Conservation (phyloP, 2,797 vertebrate genomes). For the Vespertilio murinus region DNA sequence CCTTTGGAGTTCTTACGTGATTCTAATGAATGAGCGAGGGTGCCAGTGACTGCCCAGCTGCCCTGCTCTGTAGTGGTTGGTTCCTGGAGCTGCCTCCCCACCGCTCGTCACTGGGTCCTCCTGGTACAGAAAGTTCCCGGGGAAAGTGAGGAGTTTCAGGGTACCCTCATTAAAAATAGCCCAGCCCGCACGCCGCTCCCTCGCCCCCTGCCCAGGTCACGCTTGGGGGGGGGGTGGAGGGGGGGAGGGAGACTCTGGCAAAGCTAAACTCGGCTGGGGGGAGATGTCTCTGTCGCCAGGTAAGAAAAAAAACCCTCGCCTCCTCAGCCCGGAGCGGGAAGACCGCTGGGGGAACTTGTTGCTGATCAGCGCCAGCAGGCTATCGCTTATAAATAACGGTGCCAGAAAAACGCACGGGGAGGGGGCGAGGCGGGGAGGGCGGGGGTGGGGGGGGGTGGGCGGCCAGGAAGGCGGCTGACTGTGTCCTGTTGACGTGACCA, state of each 20-base stretch:
- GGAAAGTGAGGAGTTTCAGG: constrained; percentile 80
- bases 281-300: constrained; percentile 82
- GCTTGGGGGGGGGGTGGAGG: too few species aligned
- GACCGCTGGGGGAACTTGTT: constrained; percentile 92
- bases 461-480: neutral
- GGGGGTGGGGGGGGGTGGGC: neutral
- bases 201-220: constrained; percentile 82
- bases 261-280: constrained; percentile 77
- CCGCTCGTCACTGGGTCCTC: constrained; percentile 79
- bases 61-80: constrained; percentile 81
- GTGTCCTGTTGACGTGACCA: constrained; percentile 74
- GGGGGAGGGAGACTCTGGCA: too few species aligned
- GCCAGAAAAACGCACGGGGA: constrained; percentile 55
- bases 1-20: constrained; percentile 92
- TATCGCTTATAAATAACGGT: constrained; percentile 79
- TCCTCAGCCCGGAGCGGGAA: constrained; percentile 75
- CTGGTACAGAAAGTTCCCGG: constrained; percentile 82
- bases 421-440: neutral
- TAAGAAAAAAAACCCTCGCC: constrained; percentile 82
- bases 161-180: constrained; percentile 58
- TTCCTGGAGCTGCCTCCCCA: constrained; percentile 78
- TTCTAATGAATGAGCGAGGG: constrained; percentile 92
- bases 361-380: constrained; percentile 83
- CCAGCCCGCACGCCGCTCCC: constrained; percentile 75
- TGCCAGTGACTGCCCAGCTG: constrained; percentile 84